Percentiles rank a stretch among this genome's conserved stretches.
Conservation (phyloP, 2,113 vertebrate genomes). For the Gadus macrocephalus region DNA sequence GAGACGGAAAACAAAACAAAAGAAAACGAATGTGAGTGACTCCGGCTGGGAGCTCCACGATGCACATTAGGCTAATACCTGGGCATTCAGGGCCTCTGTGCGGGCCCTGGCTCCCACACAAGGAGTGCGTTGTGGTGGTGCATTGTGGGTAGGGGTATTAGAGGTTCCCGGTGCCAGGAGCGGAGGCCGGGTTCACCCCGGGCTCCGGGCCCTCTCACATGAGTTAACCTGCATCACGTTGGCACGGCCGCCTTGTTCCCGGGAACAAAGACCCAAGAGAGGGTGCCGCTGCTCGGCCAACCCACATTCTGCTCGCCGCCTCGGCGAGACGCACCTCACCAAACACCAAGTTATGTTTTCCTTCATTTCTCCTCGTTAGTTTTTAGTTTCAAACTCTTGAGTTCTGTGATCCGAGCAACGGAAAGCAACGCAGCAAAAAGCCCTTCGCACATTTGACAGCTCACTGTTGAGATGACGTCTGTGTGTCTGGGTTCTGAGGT, state of each 20-base stretch:
- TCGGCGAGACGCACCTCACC: no score
- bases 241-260: background rate
- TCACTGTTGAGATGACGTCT: no score
- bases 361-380: no score
- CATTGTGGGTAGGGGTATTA: slow-evolving; percentile 9
- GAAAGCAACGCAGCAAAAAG: background rate
- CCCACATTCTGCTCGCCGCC: no score
- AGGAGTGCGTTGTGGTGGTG: slow-evolving; percentile 39
- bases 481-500: no score
- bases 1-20: no score
- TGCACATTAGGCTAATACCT: background rate
- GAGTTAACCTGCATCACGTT: slow-evolving; percentile 5
- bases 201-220: background rate
- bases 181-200: slow-evolving; percentile 9
- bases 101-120: slow-evolving; percentile 16
- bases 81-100: slow-evolving; percentile 10
- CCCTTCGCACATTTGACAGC: background rate
- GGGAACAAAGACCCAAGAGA: background rate
- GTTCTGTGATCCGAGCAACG: background rate
- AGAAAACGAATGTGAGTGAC: no score
- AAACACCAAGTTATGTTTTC: no score
- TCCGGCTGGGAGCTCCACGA: no score
- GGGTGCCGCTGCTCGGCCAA: background rate
- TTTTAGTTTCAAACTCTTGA: no score
- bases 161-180: slow-evolving; percentile 8